These are phyloP conservation scores for Tipula helvola DNA, from an alignment of 2,888 invertebrate genomes.

Conservation along the genomic window DNA sequence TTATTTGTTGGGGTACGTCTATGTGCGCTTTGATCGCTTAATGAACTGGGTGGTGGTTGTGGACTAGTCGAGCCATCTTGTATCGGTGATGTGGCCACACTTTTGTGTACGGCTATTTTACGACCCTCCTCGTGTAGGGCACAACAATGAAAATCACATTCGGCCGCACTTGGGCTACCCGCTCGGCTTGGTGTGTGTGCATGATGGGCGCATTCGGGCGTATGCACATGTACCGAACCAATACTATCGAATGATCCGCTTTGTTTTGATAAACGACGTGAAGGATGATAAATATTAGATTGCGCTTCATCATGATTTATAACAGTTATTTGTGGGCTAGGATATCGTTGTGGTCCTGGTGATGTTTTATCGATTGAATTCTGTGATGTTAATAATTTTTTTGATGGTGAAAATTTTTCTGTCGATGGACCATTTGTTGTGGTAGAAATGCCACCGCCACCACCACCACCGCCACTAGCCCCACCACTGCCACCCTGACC, in stretches of 20 bases:
- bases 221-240: constrained; percentile 63
- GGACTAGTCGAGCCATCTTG: constrained; percentile 63
- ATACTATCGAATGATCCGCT: constrained; percentile 54
- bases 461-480: constrained; percentile 38
- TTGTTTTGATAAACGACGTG: constrained; percentile 40
- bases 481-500: constrained; percentile 38
- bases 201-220: constrained; percentile 63
- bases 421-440: constrained; percentile 28
- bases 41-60: constrained; percentile 39
- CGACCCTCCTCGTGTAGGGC: constrained; percentile 87
- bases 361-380: constrained; percentile 53
- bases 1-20: constrained; percentile 43
- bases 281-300: constrained; percentile 37
- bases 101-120: constrained; percentile 83
- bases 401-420: constrained; percentile 37
- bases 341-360: constrained; percentile 36
- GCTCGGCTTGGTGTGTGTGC: constrained; percentile 56
- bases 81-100: constrained; percentile 85
- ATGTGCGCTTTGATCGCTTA: constrained; percentile 25
- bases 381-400: constrained; percentile 40
- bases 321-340: constrained; percentile 82
- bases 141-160: constrained; percentile 94
- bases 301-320: constrained; percentile 81
- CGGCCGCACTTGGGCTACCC: constrained; percentile 52
- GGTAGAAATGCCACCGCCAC: constrained; percentile 36